Base-by-base conservation (phyloP, 2,797 vertebrate species). In the Argyrosomus regius region DNA sequence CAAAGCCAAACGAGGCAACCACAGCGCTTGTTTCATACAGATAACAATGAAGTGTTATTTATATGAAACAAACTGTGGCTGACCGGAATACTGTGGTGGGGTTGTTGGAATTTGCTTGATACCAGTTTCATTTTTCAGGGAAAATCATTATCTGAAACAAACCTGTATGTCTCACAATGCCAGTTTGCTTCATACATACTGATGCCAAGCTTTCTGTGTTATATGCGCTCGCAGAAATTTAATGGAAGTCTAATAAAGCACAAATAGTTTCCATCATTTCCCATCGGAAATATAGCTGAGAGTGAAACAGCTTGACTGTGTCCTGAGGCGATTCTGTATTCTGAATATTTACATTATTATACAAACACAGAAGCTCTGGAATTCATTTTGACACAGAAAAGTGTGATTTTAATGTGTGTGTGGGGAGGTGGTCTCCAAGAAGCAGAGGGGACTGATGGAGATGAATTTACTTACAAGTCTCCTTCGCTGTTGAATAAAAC, bases 341-440 rank as follows among this genome's bases (percentile, higher is more conserved):
- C 52, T 58, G 46, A 76, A 70, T 83, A 77, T 87, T 88, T 79
- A 79, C 41, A 45, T 62, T 68, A 70, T 76, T 26, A 52, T 35
- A 28, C 58, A 87, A 88, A 86, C 84, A 82, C 82, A 81, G 83
- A 78, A 83, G 82, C 82, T 52, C 50, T 80, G 48, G 73, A 81
- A 60, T 24, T 81, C 18, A 71, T 76, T 81, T 24, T 78, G 35
- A 80, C 66, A 43, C 6, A 20, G 60, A 83, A 77, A 59, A 72
- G 53, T 75, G 52, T 13, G 56, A 72, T 78, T 80, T 68, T 79
- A 77, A 75, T 71, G 17, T 20, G 48, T 2, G 8, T 39, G 35
- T 3, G 59, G 60, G 10, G 8, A 28, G 3, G 1, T n/a, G 20
- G 49, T 54, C 65, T 77, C 48, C 5, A 28, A 48, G 59, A 66